phyloP scores from a whole-genome alignment of 2,888 invertebrate species.

The Elysia crispata region DNA sequence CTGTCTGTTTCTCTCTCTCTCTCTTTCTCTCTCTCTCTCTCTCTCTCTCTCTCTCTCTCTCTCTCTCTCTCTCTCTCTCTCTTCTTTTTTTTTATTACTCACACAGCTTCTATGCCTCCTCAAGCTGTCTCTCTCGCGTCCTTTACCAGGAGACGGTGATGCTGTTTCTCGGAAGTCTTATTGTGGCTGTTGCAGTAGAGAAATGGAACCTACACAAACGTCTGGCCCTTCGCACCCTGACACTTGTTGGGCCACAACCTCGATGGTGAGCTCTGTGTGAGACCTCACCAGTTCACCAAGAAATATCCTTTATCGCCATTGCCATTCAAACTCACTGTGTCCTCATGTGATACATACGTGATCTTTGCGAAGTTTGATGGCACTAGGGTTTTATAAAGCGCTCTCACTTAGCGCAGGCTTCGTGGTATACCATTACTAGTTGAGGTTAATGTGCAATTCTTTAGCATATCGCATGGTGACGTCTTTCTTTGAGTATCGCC shows the following conservation, averaged over 20 bases:
- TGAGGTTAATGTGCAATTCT: too few relatives aligned
- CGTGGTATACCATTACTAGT: too few relatives aligned
- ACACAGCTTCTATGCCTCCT: not conserved
- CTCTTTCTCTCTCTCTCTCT: not conserved
- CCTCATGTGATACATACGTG: too few relatives aligned
- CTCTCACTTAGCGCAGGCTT: too few relatives aligned
- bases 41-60: conserved; percentile 1
- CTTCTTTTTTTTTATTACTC: not conserved
- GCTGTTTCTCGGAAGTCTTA: conserved; percentile 85
- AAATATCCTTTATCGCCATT: too few relatives aligned
- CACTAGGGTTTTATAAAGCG: too few relatives aligned
- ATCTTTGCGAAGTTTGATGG: too few relatives aligned
- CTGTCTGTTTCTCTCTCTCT: not conserved
- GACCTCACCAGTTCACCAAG: too few relatives aligned
- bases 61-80: not conserved
- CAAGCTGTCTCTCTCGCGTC: not conserved
- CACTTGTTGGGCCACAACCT: conserved; percentile 79
- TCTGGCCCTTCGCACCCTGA: conserved; percentile 89
- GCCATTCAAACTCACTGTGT: too few relatives aligned
- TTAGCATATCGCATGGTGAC: too few relatives aligned
- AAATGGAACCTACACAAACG: conserved; percentile 92
- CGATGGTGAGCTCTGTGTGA: conserved; percentile 62
- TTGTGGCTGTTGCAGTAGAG: conserved; percentile 93
- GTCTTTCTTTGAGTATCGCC: too few relatives aligned
- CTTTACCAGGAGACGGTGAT: conserved; percentile 73